A percentile compares a stretch with the other conserved stretches of the same genome.
Conservation (phyloP, 2,888 invertebrate species). For the Zygaena filipendulae region DNA sequence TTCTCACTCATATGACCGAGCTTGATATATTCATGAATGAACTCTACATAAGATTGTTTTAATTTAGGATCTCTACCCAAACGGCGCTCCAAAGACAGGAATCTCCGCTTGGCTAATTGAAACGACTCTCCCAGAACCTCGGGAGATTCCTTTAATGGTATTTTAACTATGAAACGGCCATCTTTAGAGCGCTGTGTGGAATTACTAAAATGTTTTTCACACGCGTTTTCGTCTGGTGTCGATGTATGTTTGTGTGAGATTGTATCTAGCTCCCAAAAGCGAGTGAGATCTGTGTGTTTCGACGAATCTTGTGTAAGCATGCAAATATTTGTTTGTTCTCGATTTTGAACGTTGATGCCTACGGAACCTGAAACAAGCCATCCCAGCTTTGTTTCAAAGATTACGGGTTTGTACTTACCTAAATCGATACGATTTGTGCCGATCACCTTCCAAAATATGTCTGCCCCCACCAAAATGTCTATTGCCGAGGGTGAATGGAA, state of each 20-base stretch:
- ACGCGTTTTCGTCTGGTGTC: constrained; percentile 8
- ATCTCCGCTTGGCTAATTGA: constrained; percentile 4
- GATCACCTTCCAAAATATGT: constrained; percentile 10
- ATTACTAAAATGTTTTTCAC: constrained; percentile 10
- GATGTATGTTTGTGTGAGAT: neutral
- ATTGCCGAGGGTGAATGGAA: constrained; percentile 7
- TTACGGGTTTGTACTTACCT: constrained; percentile 8
- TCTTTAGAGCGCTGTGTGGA: constrained; percentile 9
- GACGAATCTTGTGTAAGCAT: constrained; percentile 1
- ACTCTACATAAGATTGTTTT: constrained; percentile 11
- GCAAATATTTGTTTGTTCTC: neutral
- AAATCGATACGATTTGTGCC: constrained; percentile 5
- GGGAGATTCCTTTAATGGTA: constrained; percentile 14
- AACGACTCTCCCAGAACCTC: constrained; percentile 11
- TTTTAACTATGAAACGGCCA: constrained; percentile 14
- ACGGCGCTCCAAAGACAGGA: constrained; percentile 8
- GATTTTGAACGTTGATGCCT: neutral
- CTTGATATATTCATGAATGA: constrained; percentile 5
- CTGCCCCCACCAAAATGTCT: constrained; percentile 10
- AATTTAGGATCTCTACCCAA: constrained; percentile 5
- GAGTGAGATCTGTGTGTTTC: constrained; percentile 1
- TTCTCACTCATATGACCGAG: no score
- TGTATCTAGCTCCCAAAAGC: constrained; percentile 5
- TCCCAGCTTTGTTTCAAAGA: constrained; percentile 8
- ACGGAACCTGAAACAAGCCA: constrained; percentile 10